These are phyloP conservation scores for Morpho deidamia DNA, from an alignment of 2,888 invertebrate species.

Conservation along the genomic window DNA sequence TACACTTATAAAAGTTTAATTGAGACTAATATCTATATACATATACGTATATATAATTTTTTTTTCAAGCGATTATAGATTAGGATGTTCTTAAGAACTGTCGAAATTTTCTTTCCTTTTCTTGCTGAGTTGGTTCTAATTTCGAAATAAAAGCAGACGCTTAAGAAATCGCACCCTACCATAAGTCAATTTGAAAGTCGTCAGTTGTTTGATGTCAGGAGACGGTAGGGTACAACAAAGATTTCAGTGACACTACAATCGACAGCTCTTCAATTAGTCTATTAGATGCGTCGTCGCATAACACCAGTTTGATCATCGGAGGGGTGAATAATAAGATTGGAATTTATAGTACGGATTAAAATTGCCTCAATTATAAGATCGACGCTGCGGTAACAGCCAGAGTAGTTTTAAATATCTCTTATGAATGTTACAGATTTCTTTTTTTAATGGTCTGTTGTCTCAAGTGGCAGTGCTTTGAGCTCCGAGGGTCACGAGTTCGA, in stretches of 20 bases:
- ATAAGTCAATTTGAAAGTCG: slow-evolving; percentile 3
- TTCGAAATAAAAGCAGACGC: not conserved
- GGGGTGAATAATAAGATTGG: slow-evolving; percentile 44
- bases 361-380: slow-evolving; percentile 8
- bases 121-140: no score
- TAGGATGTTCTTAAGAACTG: no score
- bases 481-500: no score
- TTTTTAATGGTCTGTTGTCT: no score
- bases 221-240: slow-evolving; percentile 18
- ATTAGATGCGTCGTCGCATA: slow-evolving; percentile 45
- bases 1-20: no score
- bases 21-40: no score
- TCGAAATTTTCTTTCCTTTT: no score
- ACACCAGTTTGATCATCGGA: slow-evolving; percentile 41
- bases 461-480: no score
- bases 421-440: no score
- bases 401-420: no score
- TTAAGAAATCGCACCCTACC: not conserved
- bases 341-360: not conserved
- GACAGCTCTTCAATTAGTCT: slow-evolving; percentile 45
- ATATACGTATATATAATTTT: no score
- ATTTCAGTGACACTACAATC: slow-evolving; percentile 15
- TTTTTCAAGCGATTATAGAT: no score
- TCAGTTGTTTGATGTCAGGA: slow-evolving; percentile 4
- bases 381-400: not conserved